Evolutionary conservation across 2,888 invertebrate genomes (phyloP), one percentile per base, ranked within the genome.

Genomic region (Tryphoninae sp.): DNA sequence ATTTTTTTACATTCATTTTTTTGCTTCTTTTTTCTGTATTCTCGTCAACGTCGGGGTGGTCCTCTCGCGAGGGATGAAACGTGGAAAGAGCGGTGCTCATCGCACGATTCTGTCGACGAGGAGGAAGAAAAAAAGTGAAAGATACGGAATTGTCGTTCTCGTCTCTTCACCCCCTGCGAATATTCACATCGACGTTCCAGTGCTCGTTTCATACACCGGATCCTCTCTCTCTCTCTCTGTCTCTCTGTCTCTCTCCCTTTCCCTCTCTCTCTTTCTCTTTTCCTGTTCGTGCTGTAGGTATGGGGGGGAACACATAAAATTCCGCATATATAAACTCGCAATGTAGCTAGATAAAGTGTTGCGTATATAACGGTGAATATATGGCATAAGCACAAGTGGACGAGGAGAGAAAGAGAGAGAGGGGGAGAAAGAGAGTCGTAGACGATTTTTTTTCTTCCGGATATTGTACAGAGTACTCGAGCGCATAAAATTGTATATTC

Each of bases 401-500:
- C 71, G 61, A 59, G 61, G 33, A 33, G 4, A 33, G 33, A 33
- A 7, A 33, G 26, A 33, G 26, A 33, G 26, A 33, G 3, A 33
- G 77, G 51, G 19, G 19, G 19, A 19, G 19, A 19, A 19, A 19
- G 77, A 58, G 78, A 49, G 59, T 45, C 45, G 74, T 73, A 62
- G 55, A 72, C 58, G 61, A 64, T 69, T 71, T 67, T 68, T 71
- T 76, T 19, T 22, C 49, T 8, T 26, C 22, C 71, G 62, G 59
- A 76, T 68, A 69, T 80, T 69, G 79, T 75, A 58, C 64, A 55
- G 64, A 45, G 33, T 59, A 80, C 69, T 69, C 71, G 53, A 67
- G 67, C 9, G 62, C 26, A 79, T 74, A 80, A 59, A 73, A 77
- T 73, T 78, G 64, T 81, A 45, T 62, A 73, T 69, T 78, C 73